Percentiles rank a stretch among this genome's conserved stretches.
Conservation (phyloP, 1,140 invertebrate species). For the Polypedilum vanderplanki region DNA sequence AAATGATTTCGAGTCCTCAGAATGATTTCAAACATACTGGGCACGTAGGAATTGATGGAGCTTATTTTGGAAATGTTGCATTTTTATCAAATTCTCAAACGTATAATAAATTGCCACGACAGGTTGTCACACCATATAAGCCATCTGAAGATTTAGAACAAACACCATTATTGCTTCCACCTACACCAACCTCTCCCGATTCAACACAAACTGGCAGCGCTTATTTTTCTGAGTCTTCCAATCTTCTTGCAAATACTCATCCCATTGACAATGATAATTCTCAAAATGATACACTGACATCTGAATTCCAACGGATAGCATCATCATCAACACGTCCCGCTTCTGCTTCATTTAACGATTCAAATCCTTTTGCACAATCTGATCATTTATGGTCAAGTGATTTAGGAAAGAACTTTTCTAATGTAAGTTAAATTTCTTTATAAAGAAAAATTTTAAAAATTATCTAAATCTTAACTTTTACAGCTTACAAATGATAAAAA, state of each 20-base stretch:
- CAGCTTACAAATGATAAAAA: background rate
- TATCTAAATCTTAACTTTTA: background rate
- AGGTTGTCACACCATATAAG: conserved; percentile 81
- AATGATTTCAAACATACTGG: conserved; percentile 95
- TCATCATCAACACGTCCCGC: background rate
- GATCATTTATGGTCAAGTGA: conserved; percentile 7
- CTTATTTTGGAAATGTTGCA: conserved; percentile 91
- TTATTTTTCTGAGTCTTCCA: conserved; percentile 38
- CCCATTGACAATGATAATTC: background rate
- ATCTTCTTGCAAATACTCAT: background rate
- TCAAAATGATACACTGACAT: background rate
- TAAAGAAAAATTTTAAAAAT: background rate
- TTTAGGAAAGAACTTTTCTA: background rate
- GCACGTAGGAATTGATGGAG: conserved; percentile 93
- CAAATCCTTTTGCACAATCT: conserved; percentile 20
- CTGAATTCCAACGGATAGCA: background rate
- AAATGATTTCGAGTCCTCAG: conserved; percentile 95
- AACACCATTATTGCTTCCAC: conserved; percentile 47
- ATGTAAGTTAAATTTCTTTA: background rate
- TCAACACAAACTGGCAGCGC: conserved; percentile 46
- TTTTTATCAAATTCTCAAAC: conserved; percentile 58
- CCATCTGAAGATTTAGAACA: conserved; percentile 70
- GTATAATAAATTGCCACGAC: conserved; percentile 71
- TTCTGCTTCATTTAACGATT: background rate
- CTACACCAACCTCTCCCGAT: conserved; percentile 47